Evolutionary conservation across 2,797 vertebrate genomes (phyloP), one percentile per base, ranked within the genome.

Genomic region (Pelodytes ibericus): DNA sequence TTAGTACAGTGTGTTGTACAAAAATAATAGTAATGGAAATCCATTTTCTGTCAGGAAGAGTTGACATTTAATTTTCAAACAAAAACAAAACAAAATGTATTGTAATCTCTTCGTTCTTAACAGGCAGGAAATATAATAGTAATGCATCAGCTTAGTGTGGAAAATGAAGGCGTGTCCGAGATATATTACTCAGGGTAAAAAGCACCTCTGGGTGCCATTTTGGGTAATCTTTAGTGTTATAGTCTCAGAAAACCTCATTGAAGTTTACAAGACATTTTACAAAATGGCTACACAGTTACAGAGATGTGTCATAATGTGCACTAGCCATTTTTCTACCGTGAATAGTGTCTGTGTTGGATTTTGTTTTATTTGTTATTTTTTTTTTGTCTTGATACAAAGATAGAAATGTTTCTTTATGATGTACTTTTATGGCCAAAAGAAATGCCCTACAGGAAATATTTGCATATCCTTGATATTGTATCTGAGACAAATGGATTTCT

Each of bases 241-340:
- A 6, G 49, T 20, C 24, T 53, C 20, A 53, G n/a, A n/a, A 53
- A 22, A 24, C 13, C n/a, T 24, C n/a, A 53, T 24, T 22, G 49
- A n/a, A 53, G n/a, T 53, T 53, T 53, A 53, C n/a, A 53, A 53
- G 49, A 8, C 49, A 53, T 53, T 53, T 53, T 53, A 7, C 22
- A 53, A 53, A 53, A 53, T 58, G n/a, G 22, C 22, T 22, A 53
- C n/a, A 53, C 3, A 5, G n/a, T 53, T 53, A 6, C 49, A 53
- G 49, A 53, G 18, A 53, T 53, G 49, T 53, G 16, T 53, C 24
- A 16, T 20, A 53, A 53, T 53, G n/a, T 16, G n/a, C 20, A 22
- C n/a, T 7, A 22, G 49, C n/a, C 8, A 24, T 53, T 22, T 53
- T 16, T 22, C 49, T n/a, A n/a, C n/a, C n/a, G n/a, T n/a, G n/a